phyloP scores from a whole-genome alignment of 2,888 invertebrate genomes.

The Rugalucina vietnamica region DNA sequence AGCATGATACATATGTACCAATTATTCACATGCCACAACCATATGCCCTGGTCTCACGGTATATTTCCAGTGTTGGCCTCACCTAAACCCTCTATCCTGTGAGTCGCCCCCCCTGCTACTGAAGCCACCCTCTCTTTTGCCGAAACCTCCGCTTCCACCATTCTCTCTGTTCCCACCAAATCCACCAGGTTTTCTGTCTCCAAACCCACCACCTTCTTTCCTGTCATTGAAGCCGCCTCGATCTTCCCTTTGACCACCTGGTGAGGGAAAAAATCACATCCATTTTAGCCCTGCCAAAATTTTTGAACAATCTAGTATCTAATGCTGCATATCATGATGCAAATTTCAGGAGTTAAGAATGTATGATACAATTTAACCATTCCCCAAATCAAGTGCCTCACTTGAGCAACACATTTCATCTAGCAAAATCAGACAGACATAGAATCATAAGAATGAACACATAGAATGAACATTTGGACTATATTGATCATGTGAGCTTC shows the following conservation, averaged over 20 bases:
- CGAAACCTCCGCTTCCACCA: slow-evolving; percentile 14
- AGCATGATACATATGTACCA: too few species aligned
- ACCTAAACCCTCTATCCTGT: too few species aligned
- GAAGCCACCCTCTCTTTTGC: slow-evolving; percentile 35
- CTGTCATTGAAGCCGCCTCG: slow-evolving; percentile 33
- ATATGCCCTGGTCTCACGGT: too few species aligned
- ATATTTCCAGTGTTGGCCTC: too few species aligned
- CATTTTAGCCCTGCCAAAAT: slow-evolving; percentile 10
- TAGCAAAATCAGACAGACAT: too few species aligned
- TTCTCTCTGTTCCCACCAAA: slow-evolving; percentile 22
- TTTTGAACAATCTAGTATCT: slow-evolving; percentile 31
- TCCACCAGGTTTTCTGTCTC: neutral
- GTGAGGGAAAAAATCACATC: slow-evolving; percentile 18
- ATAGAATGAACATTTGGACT: too few species aligned
- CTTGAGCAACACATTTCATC: neutral
- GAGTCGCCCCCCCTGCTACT: slow-evolving; percentile 21
- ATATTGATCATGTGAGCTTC: too few species aligned
- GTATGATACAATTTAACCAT: too few species aligned
- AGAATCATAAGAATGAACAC: too few species aligned
- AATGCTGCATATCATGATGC: too few species aligned
- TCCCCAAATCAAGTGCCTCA: slow-evolving; percentile 24
- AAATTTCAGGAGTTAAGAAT: too few species aligned
- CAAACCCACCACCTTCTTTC: slow-evolving; percentile 36
- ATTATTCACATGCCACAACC: too few species aligned
- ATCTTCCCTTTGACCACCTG: slow-evolving; percentile 4